Evolutionary conservation across 1,140 invertebrate species (phyloP), one percentile per base, ranked within the genome.

Genomic region (Panulirus ornatus): DNA sequence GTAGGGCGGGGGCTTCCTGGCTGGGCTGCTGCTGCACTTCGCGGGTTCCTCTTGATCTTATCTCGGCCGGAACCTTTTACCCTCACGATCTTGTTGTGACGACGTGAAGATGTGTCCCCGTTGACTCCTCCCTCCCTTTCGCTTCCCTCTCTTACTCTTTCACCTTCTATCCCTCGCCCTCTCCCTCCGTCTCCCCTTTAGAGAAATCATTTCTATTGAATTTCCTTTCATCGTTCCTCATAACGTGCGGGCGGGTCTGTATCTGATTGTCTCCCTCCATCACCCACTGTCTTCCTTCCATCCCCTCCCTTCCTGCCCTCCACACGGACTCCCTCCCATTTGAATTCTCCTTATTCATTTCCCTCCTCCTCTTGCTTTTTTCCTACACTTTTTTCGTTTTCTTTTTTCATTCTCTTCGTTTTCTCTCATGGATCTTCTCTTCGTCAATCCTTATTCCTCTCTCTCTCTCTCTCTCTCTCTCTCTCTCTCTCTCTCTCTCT

Each of bases 201-300:
- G 30, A n/a, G n/a, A n/a, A n/a, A n/a, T n/a, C n/a, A n/a, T n/a
- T n/a, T n/a, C n/a, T n/a, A n/a, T n/a, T n/a, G n/a, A n/a, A n/a
- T 58, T 34, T 78, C 42, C 47, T 22, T 51, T 19, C 40, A 70
- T 75, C 14, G 0, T 14, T 38, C 30, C 27, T 27, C 81, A 30
- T 47, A 11, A 27, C 40, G 8, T 36, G 36, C 75, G 6, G 30
- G 27, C 38, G 27, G 30, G 27, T 76, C 73, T 76, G 27, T 76
- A n/a, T 76, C 40, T 76, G 27, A n/a, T n/a, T n/a, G n/a, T 54
- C 78, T 44, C 83, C 34, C 83, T 71, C 83, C 44, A 36, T 71
- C 66, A 30, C 83, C 36, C 71, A 51, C 84, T 76, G 42, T 42
- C 84, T 75, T 70, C 38, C 42, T 84, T 66, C 44, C 83, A 73